Conservation (phyloP, 2,797 vertebrate genomes). For the Fundulus diaphanus region DNA sequence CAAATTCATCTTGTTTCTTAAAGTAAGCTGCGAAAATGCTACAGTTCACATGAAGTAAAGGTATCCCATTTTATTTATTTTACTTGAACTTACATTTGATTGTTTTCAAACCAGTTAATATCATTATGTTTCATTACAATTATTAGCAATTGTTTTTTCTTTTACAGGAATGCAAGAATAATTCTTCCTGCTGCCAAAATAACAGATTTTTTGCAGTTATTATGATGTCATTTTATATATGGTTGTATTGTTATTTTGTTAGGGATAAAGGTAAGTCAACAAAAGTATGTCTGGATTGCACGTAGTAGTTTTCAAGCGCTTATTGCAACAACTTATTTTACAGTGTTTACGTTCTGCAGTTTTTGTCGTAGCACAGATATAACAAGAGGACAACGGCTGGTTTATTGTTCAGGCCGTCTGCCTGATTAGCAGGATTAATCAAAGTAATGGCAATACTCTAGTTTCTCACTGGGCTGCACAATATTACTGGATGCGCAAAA, state of each 20-base stretch:
- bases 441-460: background rate
- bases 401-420: background rate
- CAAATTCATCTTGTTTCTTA: conserved; percentile 9
- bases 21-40: background rate
- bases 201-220: too few species aligned
- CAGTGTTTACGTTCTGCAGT: background rate
- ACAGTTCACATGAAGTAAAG: background rate
- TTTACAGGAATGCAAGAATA: too few species aligned
- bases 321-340: background rate
- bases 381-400: background rate
- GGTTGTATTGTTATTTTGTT: background rate
- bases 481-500: background rate
- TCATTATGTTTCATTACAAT: too few species aligned
- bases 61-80: background rate
- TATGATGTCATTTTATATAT: background rate
- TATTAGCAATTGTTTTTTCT: too few species aligned
- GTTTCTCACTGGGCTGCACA: background rate
- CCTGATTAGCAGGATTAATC: background rate
- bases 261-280: too few species aligned
- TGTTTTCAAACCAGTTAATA: too few species aligned
- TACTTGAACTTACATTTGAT: background rate
- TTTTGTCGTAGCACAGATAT: background rate
- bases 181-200: too few species aligned
- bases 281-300: too few species aligned
- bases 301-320: too few species aligned